Conservation (phyloP, 1,140 invertebrate species). For the Acyrthosiphon pisum region DNA sequence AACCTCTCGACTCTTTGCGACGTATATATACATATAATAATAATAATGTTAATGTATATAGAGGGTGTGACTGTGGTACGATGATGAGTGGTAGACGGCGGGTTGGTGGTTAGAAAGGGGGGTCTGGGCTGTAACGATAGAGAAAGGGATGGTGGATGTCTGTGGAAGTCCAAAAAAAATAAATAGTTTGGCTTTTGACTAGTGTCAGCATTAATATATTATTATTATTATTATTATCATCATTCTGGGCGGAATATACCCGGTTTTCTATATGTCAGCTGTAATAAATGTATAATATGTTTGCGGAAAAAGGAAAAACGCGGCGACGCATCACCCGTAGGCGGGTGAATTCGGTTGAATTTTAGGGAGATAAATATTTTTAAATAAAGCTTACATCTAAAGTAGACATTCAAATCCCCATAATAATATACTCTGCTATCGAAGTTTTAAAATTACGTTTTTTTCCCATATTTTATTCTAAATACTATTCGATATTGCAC, state of each 20-base stretch:
- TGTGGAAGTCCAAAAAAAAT: not conserved
- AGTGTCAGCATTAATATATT: conserved; percentile 5
- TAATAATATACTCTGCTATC: no score
- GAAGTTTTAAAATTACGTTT: no score
- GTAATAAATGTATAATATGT: conserved; percentile 19
- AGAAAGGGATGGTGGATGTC: not conserved
- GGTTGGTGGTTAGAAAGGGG: not conserved
- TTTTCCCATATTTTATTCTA: no score
- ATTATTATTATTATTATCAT: not conserved
- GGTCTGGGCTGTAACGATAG: no score
- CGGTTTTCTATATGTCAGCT: not conserved
- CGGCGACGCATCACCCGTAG: not conserved
- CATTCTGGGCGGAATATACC: not conserved
- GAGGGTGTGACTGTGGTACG: not conserved
- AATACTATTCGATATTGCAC: no score
- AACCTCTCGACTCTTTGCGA: not conserved
- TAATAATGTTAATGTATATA: not conserved
- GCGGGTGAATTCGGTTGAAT: not conserved
- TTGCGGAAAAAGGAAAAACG: not conserved
- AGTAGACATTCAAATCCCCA: not conserved
- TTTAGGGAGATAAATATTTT: not conserved
- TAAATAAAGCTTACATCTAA: not conserved
- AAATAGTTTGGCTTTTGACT: conserved; percentile 4
- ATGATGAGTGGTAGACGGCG: no score
- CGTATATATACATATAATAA: not conserved